Evolutionary conservation across 2,113 vertebrate genomes (phyloP), one percentile per base, ranked within the genome.

Genomic region (Heterotis niloticus): DNA sequence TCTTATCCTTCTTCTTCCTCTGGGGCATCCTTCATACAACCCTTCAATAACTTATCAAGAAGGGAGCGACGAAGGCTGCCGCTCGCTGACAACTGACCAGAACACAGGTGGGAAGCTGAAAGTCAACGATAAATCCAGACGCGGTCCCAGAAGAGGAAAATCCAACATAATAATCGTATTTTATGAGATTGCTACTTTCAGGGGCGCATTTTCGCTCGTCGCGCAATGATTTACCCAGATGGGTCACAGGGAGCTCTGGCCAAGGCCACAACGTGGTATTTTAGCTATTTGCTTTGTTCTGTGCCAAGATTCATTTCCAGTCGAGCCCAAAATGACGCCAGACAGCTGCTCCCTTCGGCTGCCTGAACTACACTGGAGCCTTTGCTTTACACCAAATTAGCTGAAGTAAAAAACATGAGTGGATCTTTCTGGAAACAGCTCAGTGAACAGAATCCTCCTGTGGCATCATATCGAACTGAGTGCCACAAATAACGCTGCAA

Each of bases 291-390:
- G 85, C 83, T 88, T 87, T 78, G 78, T 85, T 0, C 10, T 17
- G 85, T 87, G 89, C 89, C 90, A 88, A 90, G 82, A 85, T 82
- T 89, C 85, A 84, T 76, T 86, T 88, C 88, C 87, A 83, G 86
- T 88, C 88, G 85, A 56, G 85, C 84, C 86, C 82, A 70, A 71
- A 87, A 84, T 83, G 83, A 71, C 74, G 80, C 83, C 77, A 81
- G 84, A 89, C 84, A 24, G 78, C 83, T 85, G 88, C 87, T 83
- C 83, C 81, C 86, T 87, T 72, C 18, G 68, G 79, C 75, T 82
- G 85, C 81, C 77, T 84, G 85, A 91, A 88, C 87, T 88, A 83
- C 80, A 59, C 59, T n/a, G 24, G 76, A 86, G 87, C 89, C 87
- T 71, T 73, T 64, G 80, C 80, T 89, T 83, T 85, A 85, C 87